Evolutionary conservation across 2,113 vertebrate species (phyloP).

Genomic region (Pipra filicauda): DNA sequence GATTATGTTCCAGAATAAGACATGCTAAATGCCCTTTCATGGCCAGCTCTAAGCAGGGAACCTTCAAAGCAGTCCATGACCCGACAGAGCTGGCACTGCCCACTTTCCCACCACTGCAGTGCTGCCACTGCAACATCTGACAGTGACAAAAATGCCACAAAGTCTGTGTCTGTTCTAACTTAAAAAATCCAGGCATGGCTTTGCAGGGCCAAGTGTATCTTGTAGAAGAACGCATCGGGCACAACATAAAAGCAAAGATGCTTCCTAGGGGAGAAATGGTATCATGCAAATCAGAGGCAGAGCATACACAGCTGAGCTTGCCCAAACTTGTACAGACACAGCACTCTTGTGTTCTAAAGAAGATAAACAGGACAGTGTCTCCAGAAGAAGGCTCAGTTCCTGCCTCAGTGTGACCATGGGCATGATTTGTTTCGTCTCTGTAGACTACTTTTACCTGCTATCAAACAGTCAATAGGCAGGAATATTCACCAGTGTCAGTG

Average conservation of each 20-base stretch:
- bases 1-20: background rate
- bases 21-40: background rate
- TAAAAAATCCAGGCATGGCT: background rate
- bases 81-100: background rate
- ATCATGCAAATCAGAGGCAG: background rate
- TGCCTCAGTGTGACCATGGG: background rate
- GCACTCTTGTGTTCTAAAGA: accelerated
- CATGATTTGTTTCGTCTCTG: background rate
- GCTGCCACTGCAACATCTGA: background rate
- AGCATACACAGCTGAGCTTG: background rate
- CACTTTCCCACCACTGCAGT: background rate
- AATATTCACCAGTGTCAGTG: background rate
- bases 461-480: background rate
- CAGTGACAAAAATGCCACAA: background rate
- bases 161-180: background rate
- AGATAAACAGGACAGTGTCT: background rate
- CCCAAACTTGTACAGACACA: background rate
- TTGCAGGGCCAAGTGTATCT: background rate
- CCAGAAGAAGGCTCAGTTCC: background rate
- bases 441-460: background rate
- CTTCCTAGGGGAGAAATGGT: background rate
- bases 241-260: background rate
- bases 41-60: background rate
- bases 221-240: background rate
- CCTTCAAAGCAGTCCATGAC: background rate